Base-by-base conservation (phyloP, 2,888 invertebrate species). In the Mactromeris polynyma region DNA sequence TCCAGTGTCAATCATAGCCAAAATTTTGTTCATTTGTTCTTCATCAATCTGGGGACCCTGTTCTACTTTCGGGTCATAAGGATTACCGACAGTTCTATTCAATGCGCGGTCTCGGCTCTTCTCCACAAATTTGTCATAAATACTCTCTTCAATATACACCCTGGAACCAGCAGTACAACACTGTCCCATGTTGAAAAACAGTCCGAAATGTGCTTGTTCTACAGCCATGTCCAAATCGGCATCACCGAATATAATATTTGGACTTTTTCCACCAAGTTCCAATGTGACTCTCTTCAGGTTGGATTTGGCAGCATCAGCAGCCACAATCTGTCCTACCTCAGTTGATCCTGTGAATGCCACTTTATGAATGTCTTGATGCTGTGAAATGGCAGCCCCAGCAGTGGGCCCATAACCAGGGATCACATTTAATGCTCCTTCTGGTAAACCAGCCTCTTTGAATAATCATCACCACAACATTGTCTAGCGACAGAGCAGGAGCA, bases 171-270 rank as follows among this genome's bases (percentile, higher is more conserved):
- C 99, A 96, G 98, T 98, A 96, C 99, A 99, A 95, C 98, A 98
- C 97, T 99, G 99, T 0, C 99, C 99, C 98, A 98, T 98, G 94
- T 99, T 99, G 97, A 98, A 98, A 97, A 99, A 99, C 14, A 99
- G 97, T 1, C 98, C 99, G 95, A 98, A 98, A 96, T 99, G 99
- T 51, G 95, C 94, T 87, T 92, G 91, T 85, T 96, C 96, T 14
- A 96, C 94, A 6, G 96, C 96, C 64, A 94, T 85, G 9, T 95
- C 96, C 93, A 96, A 96, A 96, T 99, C 98, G 0, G 98, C 98
- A 97, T 99, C 99, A 0, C 98, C 98, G 81, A 99, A 97, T 92
- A 99, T 98, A 93, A 99, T 98, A 97, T 98, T 98, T 0, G 99
- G 99, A 81, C 98, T 99, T 97, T 99, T 99, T 85, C 99, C 99